Evolutionary conservation across 1,140 invertebrate species (phyloP), one percentile per base, ranked within the genome.

Genomic region (Drosophila gunungcola): DNA sequence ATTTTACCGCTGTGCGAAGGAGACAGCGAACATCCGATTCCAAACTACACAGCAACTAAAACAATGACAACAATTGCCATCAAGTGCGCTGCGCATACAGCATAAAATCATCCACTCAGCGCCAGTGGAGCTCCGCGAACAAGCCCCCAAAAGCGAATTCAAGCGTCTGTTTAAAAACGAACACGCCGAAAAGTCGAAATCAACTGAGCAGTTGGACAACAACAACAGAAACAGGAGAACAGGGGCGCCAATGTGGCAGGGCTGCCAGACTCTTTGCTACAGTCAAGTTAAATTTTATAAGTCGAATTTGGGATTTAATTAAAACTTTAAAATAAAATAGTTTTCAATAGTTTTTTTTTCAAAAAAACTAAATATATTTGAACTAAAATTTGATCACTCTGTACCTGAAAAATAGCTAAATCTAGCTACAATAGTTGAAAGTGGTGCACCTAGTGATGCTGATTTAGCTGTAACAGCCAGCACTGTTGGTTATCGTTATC

Each of bases 81-180:
- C 81, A 85, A 80, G 75, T 76, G 76, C 65, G 72, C 80, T 83
- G 80, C 75, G 75, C 80, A 83, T 68, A 63, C 70, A 84, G 62
- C 57, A 80, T 70, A 75, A 80, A 52, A 76, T 46, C 46, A 55
- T 51, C 43, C 58, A 56, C 75, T 52, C 57, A 64, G 56, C 39
- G 51, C 65, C 32, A 36, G 10, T 45, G 55, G 39, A 34, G 54
- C 25, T 10, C 61, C 46, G 9, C 62, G 32, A 69, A 54, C 62
- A 69, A 21, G 65, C 65, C 65, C 57, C 64, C 75, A 57, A 73
- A 65, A 60, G 29, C 61, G 46, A 62, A 78, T 3, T 49, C 7
- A 32, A 32, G 46, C 46, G 25, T 27, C 12, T 12, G 46, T 49
- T 45, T 34, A 41, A 69, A 72, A 51, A 25, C 45, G 58, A 67